Conservation (phyloP, 2,888 invertebrate genomes). For the Acanthopleura granulata region DNA sequence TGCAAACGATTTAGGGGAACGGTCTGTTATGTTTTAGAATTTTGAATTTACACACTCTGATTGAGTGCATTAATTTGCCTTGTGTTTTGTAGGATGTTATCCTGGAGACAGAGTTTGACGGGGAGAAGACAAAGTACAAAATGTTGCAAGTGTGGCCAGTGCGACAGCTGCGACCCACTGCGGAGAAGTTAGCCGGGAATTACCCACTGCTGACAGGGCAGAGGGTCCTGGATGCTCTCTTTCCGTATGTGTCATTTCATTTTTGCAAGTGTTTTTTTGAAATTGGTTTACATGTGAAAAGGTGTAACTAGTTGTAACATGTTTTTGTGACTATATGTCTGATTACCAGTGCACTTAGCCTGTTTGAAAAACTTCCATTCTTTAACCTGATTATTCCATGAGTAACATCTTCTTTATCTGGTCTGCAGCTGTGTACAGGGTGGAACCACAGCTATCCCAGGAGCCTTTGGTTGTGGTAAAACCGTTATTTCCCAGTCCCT, state of each 20-base stretch:
- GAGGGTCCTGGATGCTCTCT: conserved; percentile 96
- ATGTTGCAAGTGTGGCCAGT: conserved; percentile 99
- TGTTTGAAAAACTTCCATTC: too few species aligned
- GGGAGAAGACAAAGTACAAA: conserved; percentile 88
- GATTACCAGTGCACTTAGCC: too few species aligned
- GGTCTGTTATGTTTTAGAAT: too few species aligned
- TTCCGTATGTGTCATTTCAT: conserved; percentile 82
- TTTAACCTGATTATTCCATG: too few species aligned
- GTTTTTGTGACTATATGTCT: too few species aligned
- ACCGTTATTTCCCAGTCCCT: conserved; percentile 99
- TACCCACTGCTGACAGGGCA: conserved; percentile 98
- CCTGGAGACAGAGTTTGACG: conserved; percentile 98
- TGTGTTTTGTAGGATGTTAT: conserved; percentile 82
- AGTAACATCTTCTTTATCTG: neutral
- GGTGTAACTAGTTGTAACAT: too few species aligned
- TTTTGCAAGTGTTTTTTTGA: neutral
- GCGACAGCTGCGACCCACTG: conserved; percentile 94
- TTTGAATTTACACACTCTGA: too few species aligned
- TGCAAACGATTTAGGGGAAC: too few species aligned
- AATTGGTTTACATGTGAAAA: neutral
- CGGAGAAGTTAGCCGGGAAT: conserved; percentile 98
- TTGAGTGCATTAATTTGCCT: too few species aligned
- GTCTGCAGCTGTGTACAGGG: conserved; percentile 90
- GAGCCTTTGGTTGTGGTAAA: conserved; percentile 99
- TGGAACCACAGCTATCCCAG: conserved; percentile 98